A percentile compares a stretch with the other conserved stretches of the same genome.
These are phyloP conservation scores for Lutjanus campechanus DNA, from an alignment of 2,797 vertebrate species.

Conservation along the genomic window DNA sequence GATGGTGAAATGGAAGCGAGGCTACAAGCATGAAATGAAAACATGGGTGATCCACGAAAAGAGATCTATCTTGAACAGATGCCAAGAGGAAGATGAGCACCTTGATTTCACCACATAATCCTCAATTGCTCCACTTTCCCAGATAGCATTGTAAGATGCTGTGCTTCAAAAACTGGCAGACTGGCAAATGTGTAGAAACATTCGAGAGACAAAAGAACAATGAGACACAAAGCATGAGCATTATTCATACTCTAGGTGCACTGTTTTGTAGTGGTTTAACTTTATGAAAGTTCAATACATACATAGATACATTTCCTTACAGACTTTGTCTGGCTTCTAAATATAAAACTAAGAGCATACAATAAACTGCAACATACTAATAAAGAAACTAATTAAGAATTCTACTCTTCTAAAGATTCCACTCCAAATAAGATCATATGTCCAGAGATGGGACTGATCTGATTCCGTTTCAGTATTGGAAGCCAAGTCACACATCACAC, in stretches of 20 bases:
- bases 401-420: too few relatives aligned
- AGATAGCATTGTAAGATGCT: conserved; percentile 1
- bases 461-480: too few relatives aligned
- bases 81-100: conserved; percentile 46
- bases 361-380: too few relatives aligned
- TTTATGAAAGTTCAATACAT: too few relatives aligned
- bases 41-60: conserved; percentile 56
- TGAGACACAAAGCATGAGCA: background rate
- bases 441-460: too few relatives aligned
- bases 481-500: too few relatives aligned
- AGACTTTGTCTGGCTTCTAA: too few relatives aligned
- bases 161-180: conserved; percentile 17
- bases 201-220: conserved; percentile 4
- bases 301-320: too few relatives aligned
- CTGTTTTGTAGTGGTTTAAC: too few relatives aligned
- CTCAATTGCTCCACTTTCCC: conserved; percentile 20
- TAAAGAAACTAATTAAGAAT: too few relatives aligned
- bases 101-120: conserved; percentile 49
- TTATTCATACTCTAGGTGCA: background rate
- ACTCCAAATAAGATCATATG: too few relatives aligned
- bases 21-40: conserved; percentile 73
- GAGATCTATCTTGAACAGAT: conserved; percentile 57
- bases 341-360: too few relatives aligned
- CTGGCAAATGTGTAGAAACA: conserved; percentile 8
- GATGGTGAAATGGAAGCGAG: conserved; percentile 58